Evolutionary conservation across 2,888 invertebrate genomes (phyloP), one percentile per base, ranked within the genome.

Genomic region (Macrophya alboannulata): DNA sequence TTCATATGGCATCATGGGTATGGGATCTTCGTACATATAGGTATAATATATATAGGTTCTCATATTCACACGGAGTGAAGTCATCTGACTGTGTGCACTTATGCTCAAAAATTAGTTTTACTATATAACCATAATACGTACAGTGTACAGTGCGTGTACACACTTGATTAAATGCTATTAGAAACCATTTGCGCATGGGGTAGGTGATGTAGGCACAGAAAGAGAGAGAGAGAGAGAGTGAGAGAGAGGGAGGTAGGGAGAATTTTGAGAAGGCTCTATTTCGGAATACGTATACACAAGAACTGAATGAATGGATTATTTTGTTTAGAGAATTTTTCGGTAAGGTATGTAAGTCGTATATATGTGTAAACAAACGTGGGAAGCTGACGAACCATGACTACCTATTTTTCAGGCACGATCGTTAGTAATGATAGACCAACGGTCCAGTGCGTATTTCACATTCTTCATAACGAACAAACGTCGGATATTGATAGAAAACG

Each of bases 91-190:
- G 93, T 93, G 91, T 88, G 89, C 90, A 31, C 31, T 92, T 93
- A 93, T 93, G 93, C 93, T 93, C 92, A 93, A 92, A 92, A 93
- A 93, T 93, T 93, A 93, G 92, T 91, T 89, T 92, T 90, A 91
- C 92, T 91, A n/a, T n/a, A n/a, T n/a, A 90, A 90, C 89, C 10
- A 68, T 68, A 37, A 37, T 43, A 21, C 8, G 9, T 21, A 40
- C 72, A 10, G 25, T 76, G 5, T 48, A 45, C 85, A 89, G 89
- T 31, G 31, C 31, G 91, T 91, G 92, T 90, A 92, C 92, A 93
- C 93, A 93, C 93, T 93, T 93, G 91, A 93, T 93, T 93, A 92
- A 31, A 92, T 90, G 91, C 93, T 89, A 93, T 93, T 93, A 93
- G 90, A 87, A 90, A 86, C 89, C 93, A 93, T 90, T 90, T 89